Evolutionary conservation across 2,113 vertebrate genomes (phyloP).

Genomic region (Rutilus rutilus): DNA sequence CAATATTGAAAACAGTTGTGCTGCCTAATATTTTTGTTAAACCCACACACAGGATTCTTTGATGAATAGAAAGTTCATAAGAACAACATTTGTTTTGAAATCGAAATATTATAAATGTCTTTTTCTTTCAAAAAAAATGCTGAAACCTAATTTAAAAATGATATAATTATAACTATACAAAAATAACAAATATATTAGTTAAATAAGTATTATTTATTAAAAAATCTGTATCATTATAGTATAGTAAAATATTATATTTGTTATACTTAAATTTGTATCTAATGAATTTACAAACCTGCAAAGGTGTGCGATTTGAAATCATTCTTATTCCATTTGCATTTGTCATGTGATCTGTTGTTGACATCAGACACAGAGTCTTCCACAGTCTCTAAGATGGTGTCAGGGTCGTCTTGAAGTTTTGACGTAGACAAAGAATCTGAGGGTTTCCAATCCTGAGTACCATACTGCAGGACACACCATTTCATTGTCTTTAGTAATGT

Average conservation of each 20-base stretch:
- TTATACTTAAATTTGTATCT: not conserved
- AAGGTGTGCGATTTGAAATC: not conserved
- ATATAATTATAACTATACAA: not conserved
- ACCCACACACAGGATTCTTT: not conserved
- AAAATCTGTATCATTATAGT: too few relatives aligned
- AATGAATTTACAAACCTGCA: slow-evolving; percentile 53
- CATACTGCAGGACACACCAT: not conserved
- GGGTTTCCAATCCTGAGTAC: not conserved
- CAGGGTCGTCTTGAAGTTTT: slow-evolving; percentile 16
- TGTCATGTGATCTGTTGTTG: not conserved
- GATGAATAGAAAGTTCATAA: not conserved
- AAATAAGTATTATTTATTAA: not conserved
- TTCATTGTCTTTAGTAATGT: not conserved
- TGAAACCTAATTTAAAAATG: not conserved
- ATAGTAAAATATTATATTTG: too few relatives aligned
- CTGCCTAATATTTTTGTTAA: not conserved
- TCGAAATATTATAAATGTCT: not conserved
- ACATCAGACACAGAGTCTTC: slow-evolving; percentile 18
- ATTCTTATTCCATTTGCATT: slow-evolving; percentile 40
- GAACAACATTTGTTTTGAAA: not conserved
- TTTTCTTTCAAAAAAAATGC: not conserved
- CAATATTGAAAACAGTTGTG: not conserved
- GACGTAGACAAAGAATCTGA: not conserved
- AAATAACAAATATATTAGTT: not conserved
- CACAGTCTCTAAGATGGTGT: slow-evolving; percentile 49